Evolutionary conservation across 2,113 vertebrate genomes (phyloP), one percentile per base, ranked within the genome.

Genomic region (Arothron firmamentum): DNA sequence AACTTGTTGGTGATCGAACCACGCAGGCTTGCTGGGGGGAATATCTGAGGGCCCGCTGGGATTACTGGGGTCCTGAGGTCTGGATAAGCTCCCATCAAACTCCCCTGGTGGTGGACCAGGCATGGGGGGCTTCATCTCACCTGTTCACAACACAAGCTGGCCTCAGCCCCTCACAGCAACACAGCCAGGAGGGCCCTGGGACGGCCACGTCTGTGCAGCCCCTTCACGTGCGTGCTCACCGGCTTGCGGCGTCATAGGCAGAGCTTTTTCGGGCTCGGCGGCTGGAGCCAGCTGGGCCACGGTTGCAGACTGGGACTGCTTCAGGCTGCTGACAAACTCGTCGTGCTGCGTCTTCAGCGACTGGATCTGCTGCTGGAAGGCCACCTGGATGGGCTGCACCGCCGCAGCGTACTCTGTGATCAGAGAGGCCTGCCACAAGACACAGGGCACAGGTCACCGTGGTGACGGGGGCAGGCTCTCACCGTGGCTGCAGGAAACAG

Each of bases 311-410:
- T 63, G 75, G 0, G 49, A 93, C 80, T 95, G 94, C 0, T 93
- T 93, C 56, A 98, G 74, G 53, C 91, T 96, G 78, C 72, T 70
- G 1, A 99, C 94, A 49, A 98, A 98, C 66, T 99, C 95, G 3
- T 98, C 94, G 0, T 99, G 97, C 34, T 98, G 97, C 0, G 91
- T 93, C 82, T 99, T 97, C 56, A 99, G 72, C 16, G 84, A 87
- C 88, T 98, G 96, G 56, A 98, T 94, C 90, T 99, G 96, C 88
- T 98, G 96, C 63, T 99, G 97, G 81, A 99, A 96, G 47, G 95
- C 94, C 34, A 97, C 73, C 63, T 98, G 97, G 11, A 99, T 91
- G 0, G 97, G 97, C 87, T 98, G 96, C 0, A 98, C 95, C 10
- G 91, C 96, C 0, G 90, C 88, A 0, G 95, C 93, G 1, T 94